These are phyloP conservation scores for Xiphorhynchus elegans DNA, from an alignment of 2,113 vertebrate genomes.

Conservation along the genomic window DNA sequence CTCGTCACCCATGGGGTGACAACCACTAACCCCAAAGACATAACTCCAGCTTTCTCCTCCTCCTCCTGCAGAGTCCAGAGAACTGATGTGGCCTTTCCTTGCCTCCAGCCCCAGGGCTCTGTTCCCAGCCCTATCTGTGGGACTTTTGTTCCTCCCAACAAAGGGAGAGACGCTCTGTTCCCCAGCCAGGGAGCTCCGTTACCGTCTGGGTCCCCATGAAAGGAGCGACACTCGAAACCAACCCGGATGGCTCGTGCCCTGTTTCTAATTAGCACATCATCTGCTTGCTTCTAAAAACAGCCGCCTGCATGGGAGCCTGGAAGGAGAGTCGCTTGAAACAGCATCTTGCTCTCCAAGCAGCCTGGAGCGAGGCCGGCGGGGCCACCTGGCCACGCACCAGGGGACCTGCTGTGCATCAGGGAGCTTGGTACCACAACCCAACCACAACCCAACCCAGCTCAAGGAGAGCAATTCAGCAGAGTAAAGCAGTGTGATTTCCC, in stretches of 20 bases:
- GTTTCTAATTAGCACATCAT: conserved; percentile 59
- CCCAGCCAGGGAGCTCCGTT: conserved; percentile 7
- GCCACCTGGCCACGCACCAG: neutral
- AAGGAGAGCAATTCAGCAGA: neutral
- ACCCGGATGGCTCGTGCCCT: neutral
- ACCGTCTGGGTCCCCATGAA: conserved; percentile 4
- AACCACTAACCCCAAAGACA: neutral
- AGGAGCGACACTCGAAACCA: neutral
- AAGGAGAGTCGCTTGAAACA: neutral
- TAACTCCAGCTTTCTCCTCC: neutral
- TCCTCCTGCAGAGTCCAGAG: neutral
- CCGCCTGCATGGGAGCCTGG: neutral
- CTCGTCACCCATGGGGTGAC: accelerated
- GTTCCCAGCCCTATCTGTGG: neutral
- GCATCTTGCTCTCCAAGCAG: neutral
- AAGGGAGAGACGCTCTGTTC: neutral
- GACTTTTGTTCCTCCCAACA: neutral
- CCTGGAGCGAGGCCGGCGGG: neutral
- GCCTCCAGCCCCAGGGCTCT: neutral
- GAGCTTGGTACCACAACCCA: neutral
- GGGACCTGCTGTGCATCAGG: accelerated
- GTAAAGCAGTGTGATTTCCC: neutral
- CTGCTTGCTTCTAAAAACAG: conserved; percentile 46
- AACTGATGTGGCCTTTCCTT: neutral
- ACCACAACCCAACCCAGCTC: neutral